These are phyloP conservation scores for Nymphalis urticae DNA, from an alignment of 2,888 invertebrate species.

Conservation along the genomic window DNA sequence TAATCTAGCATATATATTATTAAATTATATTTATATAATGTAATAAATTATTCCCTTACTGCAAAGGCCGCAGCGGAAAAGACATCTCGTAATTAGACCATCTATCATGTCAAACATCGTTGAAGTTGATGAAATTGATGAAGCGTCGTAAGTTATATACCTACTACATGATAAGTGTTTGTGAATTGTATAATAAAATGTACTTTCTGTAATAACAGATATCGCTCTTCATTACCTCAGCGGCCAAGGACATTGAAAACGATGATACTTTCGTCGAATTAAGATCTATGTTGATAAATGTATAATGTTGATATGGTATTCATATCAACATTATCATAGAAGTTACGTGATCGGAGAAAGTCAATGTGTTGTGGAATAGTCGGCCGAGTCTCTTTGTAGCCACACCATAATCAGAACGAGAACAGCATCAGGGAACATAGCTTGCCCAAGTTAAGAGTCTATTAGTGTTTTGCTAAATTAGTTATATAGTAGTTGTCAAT, in stretches of 20 bases:
- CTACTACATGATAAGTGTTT: not conserved
- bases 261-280: conserved; percentile 20
- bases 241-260: conserved; percentile 27
- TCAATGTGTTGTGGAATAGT: no score
- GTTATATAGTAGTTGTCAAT: no score
- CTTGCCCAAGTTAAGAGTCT: no score
- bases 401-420: no score
- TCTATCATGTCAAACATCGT: conserved; percentile 70
- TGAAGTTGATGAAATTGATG: conserved; percentile 65
- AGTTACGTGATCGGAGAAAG: no score
- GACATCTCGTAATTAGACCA: conserved; percentile 45
- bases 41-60: conserved; percentile 17
- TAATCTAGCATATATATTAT: no score
- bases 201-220: conserved; percentile 27
- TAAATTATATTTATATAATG: no score
- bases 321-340: no score
- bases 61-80: conserved; percentile 51
- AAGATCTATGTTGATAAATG: not conserved
- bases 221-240: conserved; percentile 23
- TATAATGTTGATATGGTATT: no score
- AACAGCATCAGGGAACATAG: no score
- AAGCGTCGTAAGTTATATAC: conserved; percentile 46
- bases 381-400: no score
- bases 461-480: no score
- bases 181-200: not conserved